phyloP scores from a whole-genome alignment of 23 tunicate species.

The Halocynthia aurantium region DNA sequence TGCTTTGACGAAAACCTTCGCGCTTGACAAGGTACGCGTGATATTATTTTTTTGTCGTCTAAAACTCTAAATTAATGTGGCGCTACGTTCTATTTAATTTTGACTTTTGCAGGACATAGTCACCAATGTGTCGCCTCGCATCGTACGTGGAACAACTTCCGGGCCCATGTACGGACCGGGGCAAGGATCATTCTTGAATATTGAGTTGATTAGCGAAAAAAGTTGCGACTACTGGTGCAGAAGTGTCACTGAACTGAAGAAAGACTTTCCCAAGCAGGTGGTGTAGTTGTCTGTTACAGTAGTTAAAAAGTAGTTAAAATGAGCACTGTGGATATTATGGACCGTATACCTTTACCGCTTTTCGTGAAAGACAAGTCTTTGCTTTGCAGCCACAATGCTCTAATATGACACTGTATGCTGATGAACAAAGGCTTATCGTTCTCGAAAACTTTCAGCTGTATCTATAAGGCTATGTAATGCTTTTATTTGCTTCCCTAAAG shows the following conservation, averaged over 20 bases:
- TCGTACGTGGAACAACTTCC: slow-evolving; percentile 94
- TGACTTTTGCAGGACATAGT: slow-evolving; percentile 62
- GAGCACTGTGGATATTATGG: no score
- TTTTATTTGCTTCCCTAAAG: no score
- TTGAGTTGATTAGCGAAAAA: slow-evolving; percentile 96
- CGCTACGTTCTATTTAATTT: not conserved
- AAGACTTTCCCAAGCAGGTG: slow-evolving; percentile 92
- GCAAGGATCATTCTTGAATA: slow-evolving; percentile 93
- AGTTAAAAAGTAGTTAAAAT: not conserved
- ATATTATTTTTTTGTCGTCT: not conserved
- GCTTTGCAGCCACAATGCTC: slow-evolving; percentile 60
- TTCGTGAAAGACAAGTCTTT: slow-evolving; percentile 50
- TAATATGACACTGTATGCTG: slow-evolving; percentile 61
- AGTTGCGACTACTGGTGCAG: slow-evolving; percentile 90
- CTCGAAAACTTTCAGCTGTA: slow-evolving; percentile 37
- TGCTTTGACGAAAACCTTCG: slow-evolving; percentile 90
- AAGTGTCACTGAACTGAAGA: slow-evolving; percentile 78
- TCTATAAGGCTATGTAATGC: no score
- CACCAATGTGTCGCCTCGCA: slow-evolving; percentile 97
- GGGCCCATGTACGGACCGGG: slow-evolving; percentile 97
- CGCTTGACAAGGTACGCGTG: slow-evolving; percentile 63
- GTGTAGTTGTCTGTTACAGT: not conserved
- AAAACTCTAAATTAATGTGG: not conserved
- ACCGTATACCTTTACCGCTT: not conserved
- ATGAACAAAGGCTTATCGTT: slow-evolving; percentile 91